phyloP scores from a whole-genome alignment of 64 coral and sea anemone genomes.

The Dendronephthya gigantea region DNA sequence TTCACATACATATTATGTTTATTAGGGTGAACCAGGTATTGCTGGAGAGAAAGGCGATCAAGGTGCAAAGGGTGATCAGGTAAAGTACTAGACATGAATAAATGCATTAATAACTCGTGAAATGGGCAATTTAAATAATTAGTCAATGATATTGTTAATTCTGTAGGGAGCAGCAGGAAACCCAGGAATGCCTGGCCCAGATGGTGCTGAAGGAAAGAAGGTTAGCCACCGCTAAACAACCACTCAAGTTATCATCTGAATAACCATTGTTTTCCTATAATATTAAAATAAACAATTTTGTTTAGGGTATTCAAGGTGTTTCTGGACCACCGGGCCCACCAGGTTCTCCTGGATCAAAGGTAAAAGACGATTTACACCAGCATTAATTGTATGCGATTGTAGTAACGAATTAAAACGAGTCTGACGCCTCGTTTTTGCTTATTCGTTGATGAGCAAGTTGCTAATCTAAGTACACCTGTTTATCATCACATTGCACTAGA shows the following conservation, averaged over 20 bases:
- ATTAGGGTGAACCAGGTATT: not conserved
- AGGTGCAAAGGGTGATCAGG: conserved; percentile 10
- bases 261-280: not conserved
- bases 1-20: not conserved
- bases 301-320: not conserved
- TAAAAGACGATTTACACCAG: not conserved
- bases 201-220: not conserved
- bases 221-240: not conserved
- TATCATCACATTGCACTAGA: too few relatives aligned
- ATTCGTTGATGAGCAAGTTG: too few relatives aligned
- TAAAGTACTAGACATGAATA: not conserved
- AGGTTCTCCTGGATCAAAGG: not conserved
- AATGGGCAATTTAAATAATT: not conserved
- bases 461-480: too few relatives aligned
- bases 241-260: not conserved
- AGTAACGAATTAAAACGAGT: too few relatives aligned
- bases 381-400: not conserved
- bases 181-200: not conserved
- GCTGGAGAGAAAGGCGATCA: not conserved
- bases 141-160: not conserved
- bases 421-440: too few relatives aligned
- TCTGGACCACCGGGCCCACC: not conserved
- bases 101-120: too few relatives aligned
- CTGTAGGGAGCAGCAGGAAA: not conserved
- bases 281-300: not conserved